Evolutionary conservation across 1,140 invertebrate genomes (phyloP).

Genomic region (Pseudomyrmex flavicornis): DNA sequence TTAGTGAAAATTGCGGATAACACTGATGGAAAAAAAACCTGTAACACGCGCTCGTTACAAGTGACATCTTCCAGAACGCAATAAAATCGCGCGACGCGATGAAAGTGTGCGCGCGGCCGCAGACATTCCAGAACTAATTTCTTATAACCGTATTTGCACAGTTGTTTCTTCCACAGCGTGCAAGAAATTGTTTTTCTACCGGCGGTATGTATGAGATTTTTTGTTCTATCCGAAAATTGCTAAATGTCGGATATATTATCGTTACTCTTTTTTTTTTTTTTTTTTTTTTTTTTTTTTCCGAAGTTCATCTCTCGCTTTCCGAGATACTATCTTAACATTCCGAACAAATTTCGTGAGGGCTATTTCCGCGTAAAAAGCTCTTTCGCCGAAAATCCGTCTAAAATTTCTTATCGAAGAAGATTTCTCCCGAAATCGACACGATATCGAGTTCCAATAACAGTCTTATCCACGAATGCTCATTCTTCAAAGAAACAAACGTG

Average conservation of each 20-base stretch:
- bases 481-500: conserved; percentile 10
- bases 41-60: conserved; percentile 35
- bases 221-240: conserved; percentile 28
- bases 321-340: conserved; percentile 25
- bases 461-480: conserved; percentile 4
- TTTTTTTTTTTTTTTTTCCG: not conserved
- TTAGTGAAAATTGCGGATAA: conserved; percentile 7
- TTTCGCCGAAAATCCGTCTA: conserved; percentile 14
- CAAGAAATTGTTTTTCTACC: not conserved
- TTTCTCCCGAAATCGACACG: conserved; percentile 16
- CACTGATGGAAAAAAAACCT: not conserved
- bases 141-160: conserved; percentile 63
- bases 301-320: conserved; percentile 1
- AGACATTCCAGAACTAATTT: conserved; percentile 48
- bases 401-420: conserved; percentile 47
- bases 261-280: too few species aligned
- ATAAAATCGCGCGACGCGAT: conserved; percentile 41
- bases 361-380: conserved; percentile 2
- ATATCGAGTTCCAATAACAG: conserved; percentile 37
- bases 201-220: not conserved
- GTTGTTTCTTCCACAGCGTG: conserved; percentile 44
- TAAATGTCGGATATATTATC: not conserved
- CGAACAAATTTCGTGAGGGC: not conserved
- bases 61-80: conserved; percentile 41
- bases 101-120: conserved; percentile 18